phyloP scores from a whole-genome alignment of 2,888 invertebrate species.

The Acronicta psi region DNA sequence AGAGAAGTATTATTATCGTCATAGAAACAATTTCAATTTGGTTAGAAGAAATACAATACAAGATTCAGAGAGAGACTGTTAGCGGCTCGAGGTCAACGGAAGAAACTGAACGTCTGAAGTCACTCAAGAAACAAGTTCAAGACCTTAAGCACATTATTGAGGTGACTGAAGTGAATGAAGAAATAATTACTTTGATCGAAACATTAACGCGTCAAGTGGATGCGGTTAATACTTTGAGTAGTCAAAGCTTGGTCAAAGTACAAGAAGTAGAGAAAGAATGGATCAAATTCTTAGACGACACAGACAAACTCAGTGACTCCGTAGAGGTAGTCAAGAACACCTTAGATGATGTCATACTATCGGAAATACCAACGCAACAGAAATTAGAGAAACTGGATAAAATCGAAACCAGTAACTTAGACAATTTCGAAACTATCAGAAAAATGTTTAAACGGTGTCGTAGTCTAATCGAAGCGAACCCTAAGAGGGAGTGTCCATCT shows the following conservation, averaged over 20 bases:
- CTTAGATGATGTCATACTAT: constrained; percentile 88
- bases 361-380: constrained; percentile 91
- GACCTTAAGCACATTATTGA: constrained; percentile 91
- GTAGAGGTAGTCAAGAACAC: constrained; percentile 85
- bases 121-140: constrained; percentile 88
- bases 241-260: constrained; percentile 77
- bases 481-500: constrained; percentile 91
- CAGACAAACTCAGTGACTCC: constrained; percentile 88
- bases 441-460: constrained; percentile 91
- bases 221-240: constrained; percentile 91
- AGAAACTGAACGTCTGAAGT: constrained; percentile 72
- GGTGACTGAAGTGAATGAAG: constrained; percentile 91
- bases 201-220: constrained; percentile 91
- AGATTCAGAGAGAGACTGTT: constrained; percentile 87
- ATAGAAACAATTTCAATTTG: constrained; percentile 95
- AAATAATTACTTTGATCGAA: constrained; percentile 90
- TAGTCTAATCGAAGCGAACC: constrained; percentile 91
- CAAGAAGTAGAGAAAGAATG: constrained; percentile 91
- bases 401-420: constrained; percentile 91
- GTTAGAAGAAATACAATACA: constrained; percentile 95
- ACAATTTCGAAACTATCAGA: constrained; percentile 89
- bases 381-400: constrained; percentile 92
- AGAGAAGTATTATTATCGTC: constrained; percentile 92
- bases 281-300: constrained; percentile 91
- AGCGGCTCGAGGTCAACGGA: constrained; percentile 65